phyloP scores from a whole-genome alignment of 1,140 invertebrate species.

The Leptopilina boulardi region DNA sequence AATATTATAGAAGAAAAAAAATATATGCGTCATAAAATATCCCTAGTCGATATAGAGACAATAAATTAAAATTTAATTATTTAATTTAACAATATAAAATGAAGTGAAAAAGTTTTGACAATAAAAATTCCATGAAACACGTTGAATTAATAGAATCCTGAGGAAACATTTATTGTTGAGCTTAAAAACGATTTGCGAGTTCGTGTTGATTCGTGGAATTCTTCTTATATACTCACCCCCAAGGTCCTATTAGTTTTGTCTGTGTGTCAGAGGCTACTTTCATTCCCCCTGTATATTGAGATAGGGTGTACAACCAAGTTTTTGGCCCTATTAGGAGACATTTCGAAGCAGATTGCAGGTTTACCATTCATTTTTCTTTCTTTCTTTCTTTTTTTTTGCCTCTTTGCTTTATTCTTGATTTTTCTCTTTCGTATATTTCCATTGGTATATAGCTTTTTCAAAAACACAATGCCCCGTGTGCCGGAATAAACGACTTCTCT shows the following conservation, averaged over 20 bases:
- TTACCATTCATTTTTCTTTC: slow-evolving; percentile 66
- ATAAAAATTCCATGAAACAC: no score
- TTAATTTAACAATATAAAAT: no score
- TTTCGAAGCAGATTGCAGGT: slow-evolving; percentile 64
- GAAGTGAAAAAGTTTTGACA: no score
- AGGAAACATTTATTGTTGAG: neutral
- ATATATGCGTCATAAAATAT: no score
- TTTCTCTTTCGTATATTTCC: slow-evolving; percentile 59
- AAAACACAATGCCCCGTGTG: slow-evolving; percentile 60
- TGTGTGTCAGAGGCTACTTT: no score
- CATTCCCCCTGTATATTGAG: no score
- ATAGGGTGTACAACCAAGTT: slow-evolving; percentile 26
- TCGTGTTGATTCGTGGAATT: slow-evolving; percentile 13
- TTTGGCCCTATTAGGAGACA: slow-evolving; percentile 58
- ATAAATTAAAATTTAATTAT: no score
- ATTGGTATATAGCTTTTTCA: slow-evolving; percentile 56
- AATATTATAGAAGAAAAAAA: no score
- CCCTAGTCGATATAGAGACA: no score
- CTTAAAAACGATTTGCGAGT: slow-evolving; percentile 4
- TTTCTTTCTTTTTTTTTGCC: no score
- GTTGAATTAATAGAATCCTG: no score
- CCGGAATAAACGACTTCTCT: slow-evolving; percentile 47
- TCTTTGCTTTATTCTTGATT: slow-evolving; percentile 61
- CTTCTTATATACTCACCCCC: neutral
- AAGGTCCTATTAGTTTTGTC: slow-evolving; percentile 21